Evolutionary conservation across 2,888 invertebrate genomes (phyloP).

Genomic region (Notocelia uddmanniana): DNA sequence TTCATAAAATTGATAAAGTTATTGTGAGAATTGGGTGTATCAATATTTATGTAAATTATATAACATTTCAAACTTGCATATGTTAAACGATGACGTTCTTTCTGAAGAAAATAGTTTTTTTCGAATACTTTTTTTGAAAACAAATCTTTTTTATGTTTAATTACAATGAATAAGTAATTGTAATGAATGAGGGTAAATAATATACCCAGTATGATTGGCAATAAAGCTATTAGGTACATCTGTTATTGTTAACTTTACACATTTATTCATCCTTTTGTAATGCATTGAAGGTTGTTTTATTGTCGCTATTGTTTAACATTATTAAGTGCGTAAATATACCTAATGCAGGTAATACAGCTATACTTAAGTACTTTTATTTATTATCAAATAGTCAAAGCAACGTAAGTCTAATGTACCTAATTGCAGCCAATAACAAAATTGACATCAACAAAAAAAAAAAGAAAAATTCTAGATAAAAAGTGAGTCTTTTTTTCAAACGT

Average conservation of each 20-base stretch:
- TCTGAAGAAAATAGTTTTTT: not conserved
- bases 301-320: not conserved
- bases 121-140: not conserved
- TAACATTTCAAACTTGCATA: not conserved
- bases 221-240: not conserved
- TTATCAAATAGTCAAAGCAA: too few species aligned
- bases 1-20: constrained; percentile 13
- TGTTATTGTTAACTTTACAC: not conserved
- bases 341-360: not conserved
- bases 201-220: not conserved
- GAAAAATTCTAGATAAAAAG: too few species aligned
- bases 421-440: too few species aligned
- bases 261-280: not conserved
- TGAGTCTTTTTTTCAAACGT: not conserved
- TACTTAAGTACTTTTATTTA: too few species aligned
- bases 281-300: not conserved
- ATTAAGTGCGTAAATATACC: not conserved
- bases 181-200: not conserved
- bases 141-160: not conserved
- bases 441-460: too few species aligned
- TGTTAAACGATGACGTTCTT: not conserved
- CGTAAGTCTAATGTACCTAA: too few species aligned
- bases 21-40: not conserved
- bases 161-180: not conserved
- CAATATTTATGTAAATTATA: not conserved